Percentiles rank a stretch among this genome's conserved stretches.
These are phyloP conservation scores for Bombus impatiens DNA, from an alignment of 1,140 invertebrate species.

Conservation along the genomic window DNA sequence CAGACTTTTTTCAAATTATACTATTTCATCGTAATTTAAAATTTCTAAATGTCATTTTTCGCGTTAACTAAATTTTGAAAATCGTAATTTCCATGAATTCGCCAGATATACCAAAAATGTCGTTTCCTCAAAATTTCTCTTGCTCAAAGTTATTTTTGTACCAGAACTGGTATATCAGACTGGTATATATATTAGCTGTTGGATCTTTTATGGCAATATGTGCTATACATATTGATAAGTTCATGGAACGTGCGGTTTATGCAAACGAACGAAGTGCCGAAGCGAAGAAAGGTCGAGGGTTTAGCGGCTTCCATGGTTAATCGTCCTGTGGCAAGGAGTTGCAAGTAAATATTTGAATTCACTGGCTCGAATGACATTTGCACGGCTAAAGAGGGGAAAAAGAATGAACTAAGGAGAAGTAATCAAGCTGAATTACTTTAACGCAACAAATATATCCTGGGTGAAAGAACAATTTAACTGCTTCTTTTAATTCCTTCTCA, in stretches of 20 bases:
- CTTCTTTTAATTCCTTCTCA: not conserved
- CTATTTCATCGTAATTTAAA: too few relatives aligned
- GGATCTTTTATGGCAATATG: not conserved
- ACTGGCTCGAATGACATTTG: not conserved
- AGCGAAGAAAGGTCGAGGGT: not conserved
- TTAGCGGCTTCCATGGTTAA: not conserved
- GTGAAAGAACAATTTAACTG: not conserved
- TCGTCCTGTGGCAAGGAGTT: not conserved
- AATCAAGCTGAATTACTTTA: not conserved
- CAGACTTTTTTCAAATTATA: too few relatives aligned
- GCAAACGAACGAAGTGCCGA: not conserved
- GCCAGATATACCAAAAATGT: not conserved
- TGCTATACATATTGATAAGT: conserved; percentile 20
- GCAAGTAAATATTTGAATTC: conserved; percentile 48
- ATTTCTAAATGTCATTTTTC: not conserved
- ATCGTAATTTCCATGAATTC: too few relatives aligned
- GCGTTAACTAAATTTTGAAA: not conserved
- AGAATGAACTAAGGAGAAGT: not conserved
- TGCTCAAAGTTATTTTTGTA: not conserved
- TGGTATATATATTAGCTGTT: not conserved
- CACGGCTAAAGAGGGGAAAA: not conserved
- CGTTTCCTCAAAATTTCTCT: not conserved
- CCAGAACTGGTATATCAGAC: not conserved
- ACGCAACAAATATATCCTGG: not conserved
- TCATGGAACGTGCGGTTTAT: not conserved